These are phyloP conservation scores for Kuschelorhynchus macadamiae DNA, from an alignment of 2,888 invertebrate genomes.

Conservation along the genomic window DNA sequence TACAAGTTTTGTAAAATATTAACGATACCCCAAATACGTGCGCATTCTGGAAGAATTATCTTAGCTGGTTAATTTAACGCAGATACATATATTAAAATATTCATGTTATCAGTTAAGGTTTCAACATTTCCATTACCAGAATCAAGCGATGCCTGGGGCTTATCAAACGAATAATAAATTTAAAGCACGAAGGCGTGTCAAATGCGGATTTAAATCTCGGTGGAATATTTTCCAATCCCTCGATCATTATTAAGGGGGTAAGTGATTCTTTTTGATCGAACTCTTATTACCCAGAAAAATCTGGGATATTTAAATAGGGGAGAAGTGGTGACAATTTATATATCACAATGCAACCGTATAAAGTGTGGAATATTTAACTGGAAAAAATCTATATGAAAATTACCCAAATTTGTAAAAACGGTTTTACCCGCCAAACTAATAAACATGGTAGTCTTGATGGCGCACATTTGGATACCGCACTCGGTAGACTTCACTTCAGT, in stretches of 20 bases:
- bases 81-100: slow-evolving; percentile 2
- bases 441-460: no score
- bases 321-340: slow-evolving; percentile 11
- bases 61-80: no score
- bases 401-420: no score
- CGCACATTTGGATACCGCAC: no score
- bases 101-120: not conserved
- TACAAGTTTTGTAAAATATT: no score
- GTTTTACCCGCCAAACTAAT: no score
- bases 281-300: slow-evolving; percentile 31
- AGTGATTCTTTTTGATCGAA: slow-evolving; percentile 31
- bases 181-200: slow-evolving; percentile 39
- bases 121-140: not conserved
- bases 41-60: no score
- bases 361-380: no score
- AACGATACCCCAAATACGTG: no score
- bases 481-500: no score
- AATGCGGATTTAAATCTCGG: slow-evolving; percentile 37
- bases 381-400: no score
- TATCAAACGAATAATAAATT: slow-evolving; percentile 42
- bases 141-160: slow-evolving; percentile 14
- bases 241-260: slow-evolving; percentile 46
- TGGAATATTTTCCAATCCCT: slow-evolving; percentile 46
- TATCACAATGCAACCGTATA: no score
- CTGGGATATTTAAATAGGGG: slow-evolving; percentile 12